Percentiles rank a stretch among this genome's conserved stretches.
These are phyloP conservation scores for Stramonita haemastoma DNA, from an alignment of 2,888 invertebrate species.

Conservation along the genomic window DNA sequence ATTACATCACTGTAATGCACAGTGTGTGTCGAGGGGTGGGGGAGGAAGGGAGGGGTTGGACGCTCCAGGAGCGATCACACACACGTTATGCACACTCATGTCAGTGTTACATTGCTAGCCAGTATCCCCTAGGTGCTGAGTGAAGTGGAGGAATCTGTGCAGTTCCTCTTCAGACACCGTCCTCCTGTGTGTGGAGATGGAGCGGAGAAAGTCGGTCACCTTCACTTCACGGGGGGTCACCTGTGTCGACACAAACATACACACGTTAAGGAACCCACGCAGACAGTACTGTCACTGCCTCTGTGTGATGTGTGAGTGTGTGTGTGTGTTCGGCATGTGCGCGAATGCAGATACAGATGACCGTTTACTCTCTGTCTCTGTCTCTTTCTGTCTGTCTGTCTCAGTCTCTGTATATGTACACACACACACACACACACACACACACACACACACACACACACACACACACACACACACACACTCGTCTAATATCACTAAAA, in stretches of 20 bases:
- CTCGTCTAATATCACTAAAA: too few relatives aligned
- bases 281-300: background rate
- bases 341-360: background rate
- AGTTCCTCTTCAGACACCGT: conserved; percentile 70
- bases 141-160: conserved; percentile 68
- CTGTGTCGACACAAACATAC: conserved; percentile 50
- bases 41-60: too few relatives aligned
- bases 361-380: too few relatives aligned
- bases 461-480: too few relatives aligned
- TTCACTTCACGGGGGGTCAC: conserved; percentile 63
- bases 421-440: background rate
- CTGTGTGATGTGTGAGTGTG: too few relatives aligned
- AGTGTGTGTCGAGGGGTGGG: too few relatives aligned
- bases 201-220: conserved; percentile 64
- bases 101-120: conserved; percentile 45
- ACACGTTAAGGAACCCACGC: background rate
- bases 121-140: conserved; percentile 65
- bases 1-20: too few relatives aligned
- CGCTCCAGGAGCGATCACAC: too few relatives aligned
- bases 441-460: too few relatives aligned
- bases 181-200: conserved; percentile 63
- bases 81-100: too few relatives aligned
- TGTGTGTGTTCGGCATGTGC: too few relatives aligned
- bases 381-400: too few relatives aligned
- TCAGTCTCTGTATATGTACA: background rate